A percentile compares a stretch with the other conserved stretches of the same genome.
These are phyloP conservation scores for Premnoplex brunnescens DNA, from an alignment of 2,797 vertebrate species.

Conservation along the genomic window DNA sequence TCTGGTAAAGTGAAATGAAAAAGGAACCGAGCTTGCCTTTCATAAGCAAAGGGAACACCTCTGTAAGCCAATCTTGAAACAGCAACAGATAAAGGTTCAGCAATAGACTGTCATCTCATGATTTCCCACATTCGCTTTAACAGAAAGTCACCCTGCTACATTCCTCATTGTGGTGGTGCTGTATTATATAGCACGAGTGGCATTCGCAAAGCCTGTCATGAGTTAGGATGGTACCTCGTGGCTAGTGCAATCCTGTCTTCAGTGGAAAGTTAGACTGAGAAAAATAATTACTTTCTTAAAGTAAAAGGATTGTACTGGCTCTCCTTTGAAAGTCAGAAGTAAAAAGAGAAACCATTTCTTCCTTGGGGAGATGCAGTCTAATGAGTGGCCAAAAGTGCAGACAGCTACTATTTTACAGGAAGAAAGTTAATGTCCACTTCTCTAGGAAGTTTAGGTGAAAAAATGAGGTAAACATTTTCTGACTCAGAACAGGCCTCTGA, in stretches of 20 bases:
- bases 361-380: background rate
- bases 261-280: background rate
- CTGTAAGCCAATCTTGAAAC: background rate
- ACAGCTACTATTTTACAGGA: background rate
- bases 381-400: background rate
- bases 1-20: background rate
- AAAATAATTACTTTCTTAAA: background rate
- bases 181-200: background rate
- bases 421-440: background rate
- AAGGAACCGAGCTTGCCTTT: background rate
- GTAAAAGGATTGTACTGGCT: background rate
- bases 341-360: background rate
- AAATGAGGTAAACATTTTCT: background rate
- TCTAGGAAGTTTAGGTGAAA: background rate
- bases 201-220: background rate
- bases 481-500: background rate
- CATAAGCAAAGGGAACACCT: background rate
- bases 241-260: background rate
- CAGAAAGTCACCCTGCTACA: constrained; percentile 59
- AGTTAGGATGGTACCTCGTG: background rate
- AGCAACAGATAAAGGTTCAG: background rate
- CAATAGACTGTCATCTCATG: background rate
- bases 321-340: background rate
- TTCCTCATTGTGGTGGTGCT: constrained; percentile 54
- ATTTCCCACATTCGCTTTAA: constrained; percentile 24